phyloP scores from a whole-genome alignment of 2,888 invertebrate genomes.

The Fragum fragum region DNA sequence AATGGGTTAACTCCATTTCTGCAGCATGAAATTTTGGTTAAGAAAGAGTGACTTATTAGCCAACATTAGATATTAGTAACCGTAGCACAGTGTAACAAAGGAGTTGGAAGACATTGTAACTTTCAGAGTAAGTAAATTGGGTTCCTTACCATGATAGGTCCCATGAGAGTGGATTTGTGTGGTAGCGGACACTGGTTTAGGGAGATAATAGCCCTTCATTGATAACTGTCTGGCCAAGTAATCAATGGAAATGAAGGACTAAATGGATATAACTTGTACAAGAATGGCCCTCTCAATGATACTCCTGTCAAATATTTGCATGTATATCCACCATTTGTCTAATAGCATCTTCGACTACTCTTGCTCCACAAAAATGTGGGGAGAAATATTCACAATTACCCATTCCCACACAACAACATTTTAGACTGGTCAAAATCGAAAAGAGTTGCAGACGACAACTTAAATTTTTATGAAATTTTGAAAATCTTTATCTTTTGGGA shows the following conservation, averaged over 20 bases:
- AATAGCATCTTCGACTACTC: neutral
- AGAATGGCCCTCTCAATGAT: conserved; percentile 24
- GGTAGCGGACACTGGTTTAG: conserved; percentile 21
- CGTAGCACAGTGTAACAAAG: too few relatives aligned
- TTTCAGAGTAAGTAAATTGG: conserved; percentile 4
- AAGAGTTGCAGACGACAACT: too few relatives aligned
- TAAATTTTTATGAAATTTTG: too few relatives aligned
- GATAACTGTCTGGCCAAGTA: conserved; percentile 25
- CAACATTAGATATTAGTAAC: too few relatives aligned
- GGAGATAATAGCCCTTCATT: conserved; percentile 27
- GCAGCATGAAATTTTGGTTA: too few relatives aligned
- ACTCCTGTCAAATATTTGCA: conserved; percentile 24
- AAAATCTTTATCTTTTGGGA: too few relatives aligned
- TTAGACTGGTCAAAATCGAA: too few relatives aligned
- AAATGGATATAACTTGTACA: conserved; percentile 32
- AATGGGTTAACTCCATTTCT: too few relatives aligned
- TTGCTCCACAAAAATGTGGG: too few relatives aligned
- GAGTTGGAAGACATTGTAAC: neutral
- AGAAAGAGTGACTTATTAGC: too few relatives aligned
- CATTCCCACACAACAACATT: too few relatives aligned
- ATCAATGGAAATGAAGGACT: conserved; percentile 19
- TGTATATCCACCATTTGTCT: neutral
- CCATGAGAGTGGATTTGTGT: neutral
- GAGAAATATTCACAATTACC: too few relatives aligned
- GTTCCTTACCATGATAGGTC: conserved; percentile 4